phyloP scores from a whole-genome alignment of 2,888 invertebrate species.

The Leucophenga maculata region DNA sequence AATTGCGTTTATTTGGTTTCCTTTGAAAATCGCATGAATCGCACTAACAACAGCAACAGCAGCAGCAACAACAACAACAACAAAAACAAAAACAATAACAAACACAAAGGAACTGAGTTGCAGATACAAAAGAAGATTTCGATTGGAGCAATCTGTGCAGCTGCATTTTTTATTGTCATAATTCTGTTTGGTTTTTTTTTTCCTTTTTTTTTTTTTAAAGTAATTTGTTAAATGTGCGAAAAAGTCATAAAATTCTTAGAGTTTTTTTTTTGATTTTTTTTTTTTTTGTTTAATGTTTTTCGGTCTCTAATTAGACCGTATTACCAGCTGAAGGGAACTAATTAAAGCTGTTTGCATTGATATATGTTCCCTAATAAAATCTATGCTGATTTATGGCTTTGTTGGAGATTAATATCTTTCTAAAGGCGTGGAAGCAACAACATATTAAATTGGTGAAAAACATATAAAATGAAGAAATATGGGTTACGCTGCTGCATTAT shows the following conservation, averaged over 20 bases:
- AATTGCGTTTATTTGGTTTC: constrained; percentile 23
- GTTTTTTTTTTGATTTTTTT: background rate
- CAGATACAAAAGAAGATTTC: background rate
- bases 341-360: too few species aligned
- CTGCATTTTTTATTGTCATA: constrained; percentile 18
- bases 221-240: constrained; percentile 25
- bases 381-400: too few species aligned
- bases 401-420: too few species aligned
- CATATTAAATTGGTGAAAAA: too few species aligned
- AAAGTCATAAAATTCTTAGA: constrained; percentile 10
- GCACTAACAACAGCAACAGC: constrained; percentile 1
- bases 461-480: too few species aligned
- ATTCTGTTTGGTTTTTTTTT: constrained; percentile 5
- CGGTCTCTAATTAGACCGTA: background rate
- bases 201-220: background rate
- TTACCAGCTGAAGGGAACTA: too few species aligned
- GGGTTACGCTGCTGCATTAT: too few species aligned
- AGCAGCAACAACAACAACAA: constrained; percentile 4
- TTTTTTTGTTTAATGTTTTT: background rate
- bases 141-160: background rate
- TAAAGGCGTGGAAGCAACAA: too few species aligned
- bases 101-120: background rate
- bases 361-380: too few species aligned
- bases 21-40: constrained; percentile 24
- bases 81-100: background rate